phyloP scores from a whole-genome alignment of 2,113 vertebrate species.

The Montifringilla adamsi region DNA sequence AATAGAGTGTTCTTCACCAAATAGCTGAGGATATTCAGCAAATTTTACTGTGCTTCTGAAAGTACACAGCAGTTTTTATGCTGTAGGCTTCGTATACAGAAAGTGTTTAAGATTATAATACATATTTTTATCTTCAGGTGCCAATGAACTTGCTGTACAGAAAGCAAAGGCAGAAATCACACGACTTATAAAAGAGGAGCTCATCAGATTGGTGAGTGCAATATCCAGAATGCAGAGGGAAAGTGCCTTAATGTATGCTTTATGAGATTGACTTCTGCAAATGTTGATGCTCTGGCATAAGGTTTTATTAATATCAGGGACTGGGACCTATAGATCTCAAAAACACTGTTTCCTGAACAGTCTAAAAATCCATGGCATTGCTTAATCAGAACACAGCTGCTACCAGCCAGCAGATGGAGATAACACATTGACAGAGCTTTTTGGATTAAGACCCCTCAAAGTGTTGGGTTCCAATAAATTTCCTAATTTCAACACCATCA shows the following conservation, averaged over 20 bases:
- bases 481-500: not conserved
- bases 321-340: not conserved
- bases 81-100: not conserved
- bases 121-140: constrained; percentile 75
- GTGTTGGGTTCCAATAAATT: not conserved
- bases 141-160: constrained; percentile 95
- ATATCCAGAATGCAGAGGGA: not conserved
- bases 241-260: not conserved
- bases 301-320: not conserved
- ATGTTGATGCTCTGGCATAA: not conserved
- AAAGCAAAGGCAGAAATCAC: constrained; percentile 99
- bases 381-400: not conserved
- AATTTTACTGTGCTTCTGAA: not conserved
- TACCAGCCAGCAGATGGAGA: constrained; percentile 47
- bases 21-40: not conserved
- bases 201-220: constrained; percentile 93
- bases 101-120: not conserved
- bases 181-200: constrained; percentile 96
- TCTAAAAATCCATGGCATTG: not conserved
- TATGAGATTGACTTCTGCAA: not conserved
- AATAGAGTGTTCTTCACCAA: not conserved
- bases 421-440: not conserved
- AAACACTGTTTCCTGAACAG: not conserved
- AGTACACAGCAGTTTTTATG: not conserved
- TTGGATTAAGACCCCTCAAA: not conserved